These are phyloP conservation scores for Stenichneumon culpator DNA, from an alignment of 2,888 invertebrate genomes.

Conservation along the genomic window DNA sequence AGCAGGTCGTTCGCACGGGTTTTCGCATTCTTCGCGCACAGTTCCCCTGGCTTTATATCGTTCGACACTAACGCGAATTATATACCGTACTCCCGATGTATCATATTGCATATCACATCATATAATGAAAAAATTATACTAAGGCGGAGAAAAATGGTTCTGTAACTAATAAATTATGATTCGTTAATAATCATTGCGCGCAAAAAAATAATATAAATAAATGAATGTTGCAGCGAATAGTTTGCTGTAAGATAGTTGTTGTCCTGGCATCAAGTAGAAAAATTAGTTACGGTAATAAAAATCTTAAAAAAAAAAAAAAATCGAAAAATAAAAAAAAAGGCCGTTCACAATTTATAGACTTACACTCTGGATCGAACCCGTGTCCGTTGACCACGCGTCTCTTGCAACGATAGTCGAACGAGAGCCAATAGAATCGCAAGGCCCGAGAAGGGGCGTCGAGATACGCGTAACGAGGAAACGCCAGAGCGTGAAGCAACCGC, in stretches of 20 bases:
- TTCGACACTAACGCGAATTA: conserved; percentile 31
- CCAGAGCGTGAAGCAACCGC: neutral
- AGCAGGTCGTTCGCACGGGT: conserved; percentile 41
- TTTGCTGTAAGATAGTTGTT: no score
- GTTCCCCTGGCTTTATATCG: conserved; percentile 18
- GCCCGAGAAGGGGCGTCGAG: neutral
- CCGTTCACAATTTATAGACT: no score
- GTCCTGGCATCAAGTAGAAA: no score
- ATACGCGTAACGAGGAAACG: neutral
- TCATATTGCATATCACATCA: no score
- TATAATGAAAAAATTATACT: no score
- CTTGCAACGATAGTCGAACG: neutral
- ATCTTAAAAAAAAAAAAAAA: neutral
- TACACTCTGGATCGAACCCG: no score
- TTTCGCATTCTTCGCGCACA: conserved; percentile 41
- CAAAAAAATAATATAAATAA: no score
- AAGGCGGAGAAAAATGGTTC: no score
- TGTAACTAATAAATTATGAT: no score
- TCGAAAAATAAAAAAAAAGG: neutral
- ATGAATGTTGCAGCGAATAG: no score
- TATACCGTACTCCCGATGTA: conserved; percentile 23
- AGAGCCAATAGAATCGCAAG: neutral
- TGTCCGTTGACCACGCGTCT: no score
- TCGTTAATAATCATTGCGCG: no score
- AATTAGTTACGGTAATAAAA: neutral